A percentile compares a stretch with the other conserved stretches of the same genome.
Conservation (phyloP, 2,113 vertebrate genomes). For the Corythornis cristatus region DNA sequence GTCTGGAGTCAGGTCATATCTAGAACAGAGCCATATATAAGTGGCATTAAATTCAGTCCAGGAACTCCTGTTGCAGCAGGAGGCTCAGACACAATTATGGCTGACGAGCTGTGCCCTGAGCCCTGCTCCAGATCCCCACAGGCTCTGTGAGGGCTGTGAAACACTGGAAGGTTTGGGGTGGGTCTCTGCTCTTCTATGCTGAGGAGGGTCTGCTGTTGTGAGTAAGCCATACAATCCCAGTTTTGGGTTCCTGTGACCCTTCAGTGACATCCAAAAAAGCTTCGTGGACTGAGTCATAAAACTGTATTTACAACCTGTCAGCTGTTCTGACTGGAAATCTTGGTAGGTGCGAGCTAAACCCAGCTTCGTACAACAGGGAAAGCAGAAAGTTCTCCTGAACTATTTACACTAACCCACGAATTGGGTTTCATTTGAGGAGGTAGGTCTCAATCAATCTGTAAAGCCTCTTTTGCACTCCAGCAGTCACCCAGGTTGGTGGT, state of each 20-base stretch:
- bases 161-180: neutral
- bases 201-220: neutral
- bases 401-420: neutral
- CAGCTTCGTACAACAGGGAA: neutral
- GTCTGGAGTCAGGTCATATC: neutral
- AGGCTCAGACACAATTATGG: neutral
- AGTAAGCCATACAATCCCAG: neutral
- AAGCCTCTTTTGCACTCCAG: fast-evolving
- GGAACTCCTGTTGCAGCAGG: neutral
- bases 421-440: neutral
- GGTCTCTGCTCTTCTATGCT: neutral
- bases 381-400: neutral
- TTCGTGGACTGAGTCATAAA: neutral
- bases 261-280: neutral
- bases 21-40: neutral
- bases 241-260: neutral
- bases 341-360: neutral
- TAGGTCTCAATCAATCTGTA: neutral
- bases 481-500: neutral
- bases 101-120: neutral
- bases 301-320: neutral
- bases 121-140: neutral
- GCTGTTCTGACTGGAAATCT: neutral
- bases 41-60: neutral
- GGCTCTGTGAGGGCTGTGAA: neutral